Percentiles rank a stretch among this genome's conserved stretches.
phyloP scores from a whole-genome alignment of 2,113 vertebrate species.

The Mystacornis crossleyi region DNA sequence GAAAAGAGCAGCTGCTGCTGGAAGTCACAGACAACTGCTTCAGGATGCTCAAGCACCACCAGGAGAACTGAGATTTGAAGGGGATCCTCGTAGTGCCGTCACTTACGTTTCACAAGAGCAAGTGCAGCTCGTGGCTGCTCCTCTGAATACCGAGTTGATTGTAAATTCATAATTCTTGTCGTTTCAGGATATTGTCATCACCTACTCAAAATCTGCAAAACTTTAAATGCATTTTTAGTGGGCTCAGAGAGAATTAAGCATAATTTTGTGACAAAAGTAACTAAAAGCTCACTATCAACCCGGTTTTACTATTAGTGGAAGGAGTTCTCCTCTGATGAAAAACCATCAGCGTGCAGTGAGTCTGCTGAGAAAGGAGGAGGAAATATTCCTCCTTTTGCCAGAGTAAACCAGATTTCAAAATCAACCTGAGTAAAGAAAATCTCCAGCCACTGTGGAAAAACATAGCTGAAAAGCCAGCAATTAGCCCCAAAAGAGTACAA shows the following conservation, averaged over 20 bases:
- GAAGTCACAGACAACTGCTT: neutral
- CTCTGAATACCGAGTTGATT: neutral
- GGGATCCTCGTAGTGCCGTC: accelerated
- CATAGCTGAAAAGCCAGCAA: neutral
- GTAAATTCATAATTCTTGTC: neutral
- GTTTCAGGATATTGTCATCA: neutral
- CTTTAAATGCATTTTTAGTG: neutral
- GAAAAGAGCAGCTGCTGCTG: neutral
- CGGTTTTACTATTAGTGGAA: neutral
- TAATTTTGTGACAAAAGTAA: neutral
- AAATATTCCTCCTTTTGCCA: neutral
- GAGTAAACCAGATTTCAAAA: neutral
- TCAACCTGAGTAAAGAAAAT: neutral
- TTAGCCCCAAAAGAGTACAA: neutral
- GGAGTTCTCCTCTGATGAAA: too few relatives aligned
- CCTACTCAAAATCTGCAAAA: neutral
- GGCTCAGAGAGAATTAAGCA: neutral
- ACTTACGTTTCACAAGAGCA: neutral
- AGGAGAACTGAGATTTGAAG: neutral
- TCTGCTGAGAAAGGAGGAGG: neutral
- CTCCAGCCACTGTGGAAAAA: neutral
- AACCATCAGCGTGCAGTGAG: neutral
- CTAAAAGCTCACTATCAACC: neutral
- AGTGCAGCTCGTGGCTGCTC: neutral
- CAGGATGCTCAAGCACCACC: neutral